Base-by-base conservation (phyloP, 2,113 vertebrate species). In the Rhizomys pruinosus region DNA sequence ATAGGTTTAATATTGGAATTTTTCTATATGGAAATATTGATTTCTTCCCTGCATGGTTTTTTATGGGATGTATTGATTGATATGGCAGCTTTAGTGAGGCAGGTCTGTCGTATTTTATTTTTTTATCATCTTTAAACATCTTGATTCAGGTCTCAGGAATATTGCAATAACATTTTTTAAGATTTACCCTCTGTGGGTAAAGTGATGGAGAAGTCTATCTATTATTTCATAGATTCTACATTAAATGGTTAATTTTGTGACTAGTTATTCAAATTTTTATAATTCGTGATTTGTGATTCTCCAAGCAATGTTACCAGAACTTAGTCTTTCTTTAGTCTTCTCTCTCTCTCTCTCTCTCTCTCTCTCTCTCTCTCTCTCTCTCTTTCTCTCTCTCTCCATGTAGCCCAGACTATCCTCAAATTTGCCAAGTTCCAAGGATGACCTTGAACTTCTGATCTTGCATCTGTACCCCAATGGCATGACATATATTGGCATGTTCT, bases 121-220 rank as follows among this genome's bases (percentile, higher is more conserved):
- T 95, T 92, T 89, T 87, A 97, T 96, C 94, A 74, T 52, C 71
- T 61, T n/a, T 4, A 44, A 94, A 96, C 90, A 96, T 97, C 96
- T 97, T 97, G 94, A 93, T 92, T 92, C 37, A 59, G 79, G 47
- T 47, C 88, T 72, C 68, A 73, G 66, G 79, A 64, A 73, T 79
- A 89, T 20, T 90, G 96, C 90, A n/a, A n/a, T n/a, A n/a, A n/a
- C n/a, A n/a, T n/a, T n/a, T n/a, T n/a, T n/a, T 92, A 82, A 95
- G 91, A 88, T 93, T 93, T 92, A 95, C 96, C 82, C 47, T 81
- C 80, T 78, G n/a, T 94, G 44, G 78, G 57, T 81, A 87, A 88
- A 79, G 42, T 69, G n/a, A 72, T 64, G 72, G 81, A 64, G 20
- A 4, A 61, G 15, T 59, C 25, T 90, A n/a, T 91, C n/a, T n/a